Conservation (phyloP, 2,888 invertebrate species). For the Cacoxenus indagator region DNA sequence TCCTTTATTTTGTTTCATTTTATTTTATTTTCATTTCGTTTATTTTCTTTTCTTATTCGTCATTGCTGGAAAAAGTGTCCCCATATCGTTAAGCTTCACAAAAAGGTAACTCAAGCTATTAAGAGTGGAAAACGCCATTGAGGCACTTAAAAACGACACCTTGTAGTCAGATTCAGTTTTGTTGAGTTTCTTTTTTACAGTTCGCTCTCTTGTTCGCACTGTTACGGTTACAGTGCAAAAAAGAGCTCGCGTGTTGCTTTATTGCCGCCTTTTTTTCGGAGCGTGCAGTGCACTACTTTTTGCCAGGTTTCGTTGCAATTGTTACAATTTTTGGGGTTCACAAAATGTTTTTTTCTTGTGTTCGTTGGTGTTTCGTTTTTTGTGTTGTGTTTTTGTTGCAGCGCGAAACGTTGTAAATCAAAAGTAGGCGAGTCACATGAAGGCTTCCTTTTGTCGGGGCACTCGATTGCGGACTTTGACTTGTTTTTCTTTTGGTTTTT, state of each 20-base stretch:
- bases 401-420: conserved; percentile 60
- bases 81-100: background rate
- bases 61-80: background rate
- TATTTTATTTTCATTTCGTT: background rate
- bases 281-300: conserved; percentile 11
- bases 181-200: background rate
- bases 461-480: conserved; percentile 15
- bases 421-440: conserved; percentile 64
- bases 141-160: conserved; percentile 10
- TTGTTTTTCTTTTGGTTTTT: conserved; percentile 1
- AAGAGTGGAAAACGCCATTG: background rate
- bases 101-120: background rate
- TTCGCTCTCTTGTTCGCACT: background rate
- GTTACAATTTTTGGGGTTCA: conserved; percentile 15
- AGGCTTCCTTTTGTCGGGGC: conserved; percentile 34
- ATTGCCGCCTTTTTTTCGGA: background rate
- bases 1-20: background rate
- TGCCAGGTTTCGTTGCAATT: background rate
- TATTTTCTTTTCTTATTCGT: background rate
- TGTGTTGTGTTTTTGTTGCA: conserved; percentile 46
- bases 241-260: conserved; percentile 10
- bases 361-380: conserved; percentile 23
- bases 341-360: conserved; percentile 3
- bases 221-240: background rate
- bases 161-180: background rate